Evolutionary conservation across 2,888 invertebrate species (phyloP), one percentile per base, ranked within the genome.

Genomic region (Mythimna impura): DNA sequence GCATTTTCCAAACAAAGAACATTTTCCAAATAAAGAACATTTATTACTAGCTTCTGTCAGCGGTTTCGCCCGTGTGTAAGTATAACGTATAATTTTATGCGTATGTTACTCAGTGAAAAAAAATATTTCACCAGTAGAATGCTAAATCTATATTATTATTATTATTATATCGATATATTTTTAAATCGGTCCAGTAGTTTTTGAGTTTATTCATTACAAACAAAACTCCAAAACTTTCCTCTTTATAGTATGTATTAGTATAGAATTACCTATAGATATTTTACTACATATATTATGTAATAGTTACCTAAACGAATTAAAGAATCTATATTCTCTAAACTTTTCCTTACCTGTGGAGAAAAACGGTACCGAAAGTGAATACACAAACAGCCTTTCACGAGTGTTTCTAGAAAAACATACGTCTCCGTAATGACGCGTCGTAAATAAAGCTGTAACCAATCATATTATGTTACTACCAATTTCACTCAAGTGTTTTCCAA

Each of bases 391-490:
- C 22, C 43, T 76, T 55, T 72, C 71, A 71, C 80, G 58, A 60
- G 36, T 75, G 34, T 76, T 63, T 75, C 63, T 70, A 17, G 58
- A 64, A 70, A 63, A 69, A 64, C 70, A 71, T 57, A 80, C 67
- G 55, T 73, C 66, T 66, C 30, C 22, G 64, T 71, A 69, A 72
- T 63, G 76, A 66, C 60, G 55, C 57, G 55, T 79, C 76, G 71
- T 73, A 66, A 74, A 71, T 73, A 81, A 78, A 80, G 66, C 70
- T 80, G 58, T 80, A 58, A 62, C 77, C 40, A 73, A 65, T 73
- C 22, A 67, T 77, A 77, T 71, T 76, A 72, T 64, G 57, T 72
- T 72, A 73, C 66, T 76, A 58, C 72, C 71, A 63, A 60, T 76
- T 76, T 71, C 54, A 55, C 30, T 22, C 20, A 64, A 75, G 47